phyloP scores from a whole-genome alignment of 2,797 vertebrate genomes.

The Myripristis murdjan region DNA sequence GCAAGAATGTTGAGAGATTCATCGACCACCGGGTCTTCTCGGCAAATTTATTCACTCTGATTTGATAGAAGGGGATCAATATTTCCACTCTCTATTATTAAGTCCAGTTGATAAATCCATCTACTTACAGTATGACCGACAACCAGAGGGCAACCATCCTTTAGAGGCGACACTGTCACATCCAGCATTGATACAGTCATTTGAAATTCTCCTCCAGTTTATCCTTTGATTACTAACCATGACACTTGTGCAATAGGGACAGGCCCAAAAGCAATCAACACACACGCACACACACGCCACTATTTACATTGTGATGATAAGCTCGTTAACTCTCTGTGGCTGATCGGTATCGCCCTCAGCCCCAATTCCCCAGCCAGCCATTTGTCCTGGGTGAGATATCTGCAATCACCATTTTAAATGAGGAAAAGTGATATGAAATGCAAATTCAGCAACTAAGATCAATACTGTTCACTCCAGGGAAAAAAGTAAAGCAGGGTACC shows the following conservation, averaged over 20 bases:
- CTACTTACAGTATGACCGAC: constrained; percentile 37
- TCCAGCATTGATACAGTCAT: constrained; percentile 28
- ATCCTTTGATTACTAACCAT: constrained; percentile 72
- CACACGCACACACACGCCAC: constrained; percentile 44
- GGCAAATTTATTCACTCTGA: constrained; percentile 40
- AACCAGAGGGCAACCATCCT: constrained; percentile 27
- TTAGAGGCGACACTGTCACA: constrained; percentile 26
- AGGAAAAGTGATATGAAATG: constrained; percentile 82
- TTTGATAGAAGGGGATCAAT: constrained; percentile 48
- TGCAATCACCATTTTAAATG: constrained; percentile 84
- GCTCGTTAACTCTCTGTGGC: constrained; percentile 78
- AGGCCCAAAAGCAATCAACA: constrained; percentile 59
- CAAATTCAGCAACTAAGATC: constrained; percentile 80
- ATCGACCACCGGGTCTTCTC: constrained; percentile 9
- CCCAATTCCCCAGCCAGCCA: constrained; percentile 71
- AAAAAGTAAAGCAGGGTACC: constrained; percentile 38
- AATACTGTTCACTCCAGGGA: constrained; percentile 69
- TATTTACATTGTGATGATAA: constrained; percentile 84
- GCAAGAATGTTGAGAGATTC: background rate
- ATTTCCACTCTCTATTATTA: background rate
- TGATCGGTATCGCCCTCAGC: constrained; percentile 80
- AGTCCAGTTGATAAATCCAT: constrained; percentile 28
- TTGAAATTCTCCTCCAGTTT: constrained; percentile 67
- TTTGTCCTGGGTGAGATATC: constrained; percentile 79
- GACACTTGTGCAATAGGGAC: constrained; percentile 56